Evolutionary conservation across 2,113 vertebrate species (phyloP).

Genomic region (Plecturocebus donacophilus): DNA sequence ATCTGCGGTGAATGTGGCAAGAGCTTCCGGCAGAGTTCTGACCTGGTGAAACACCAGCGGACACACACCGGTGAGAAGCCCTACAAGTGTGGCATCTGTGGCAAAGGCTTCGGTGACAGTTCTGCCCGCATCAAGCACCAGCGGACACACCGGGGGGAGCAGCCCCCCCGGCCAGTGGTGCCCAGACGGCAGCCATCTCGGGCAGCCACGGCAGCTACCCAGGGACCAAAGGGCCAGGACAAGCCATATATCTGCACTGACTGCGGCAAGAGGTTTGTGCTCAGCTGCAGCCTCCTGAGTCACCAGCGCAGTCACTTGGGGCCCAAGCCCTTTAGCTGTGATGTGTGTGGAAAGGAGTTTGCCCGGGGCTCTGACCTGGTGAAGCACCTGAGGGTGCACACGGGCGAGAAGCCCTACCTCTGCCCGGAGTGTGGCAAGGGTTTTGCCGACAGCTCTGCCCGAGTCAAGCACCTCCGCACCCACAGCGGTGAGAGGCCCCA

Average conservation of each 20-base stretch:
- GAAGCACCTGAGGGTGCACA: constrained; percentile 78
- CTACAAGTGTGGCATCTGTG: constrained; percentile 79
- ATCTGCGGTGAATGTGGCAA: constrained; percentile 81
- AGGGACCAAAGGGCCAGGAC: constrained; percentile 68
- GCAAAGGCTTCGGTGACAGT: constrained; percentile 79
- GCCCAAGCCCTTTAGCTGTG: constrained; percentile 77
- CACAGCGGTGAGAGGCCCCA: constrained; percentile 88
- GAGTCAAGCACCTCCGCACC: constrained; percentile 89
- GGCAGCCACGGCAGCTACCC: background rate
- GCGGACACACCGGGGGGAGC: constrained; percentile 70
- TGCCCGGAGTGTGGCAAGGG: constrained; percentile 82
- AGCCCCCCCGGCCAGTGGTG: constrained; percentile 3
- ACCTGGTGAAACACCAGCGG: constrained; percentile 81
- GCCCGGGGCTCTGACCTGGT: constrained; percentile 79
- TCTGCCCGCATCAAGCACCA: constrained; percentile 80
- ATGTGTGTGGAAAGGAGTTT: constrained; percentile 80
- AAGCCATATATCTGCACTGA: constrained; percentile 75
- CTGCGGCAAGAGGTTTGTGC: constrained; percentile 78
- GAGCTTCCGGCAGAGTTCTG: constrained; percentile 80
- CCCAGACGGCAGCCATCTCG: constrained; percentile 53
- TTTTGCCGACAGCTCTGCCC: constrained; percentile 89
- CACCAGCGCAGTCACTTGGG: constrained; percentile 79
- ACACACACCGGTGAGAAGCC: constrained; percentile 78
- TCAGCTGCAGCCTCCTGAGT: constrained; percentile 78
- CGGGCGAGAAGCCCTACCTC: constrained; percentile 78